Evolutionary conservation across 2,888 invertebrate species (phyloP).

Genomic region (Scotopteryx bipunctaria): DNA sequence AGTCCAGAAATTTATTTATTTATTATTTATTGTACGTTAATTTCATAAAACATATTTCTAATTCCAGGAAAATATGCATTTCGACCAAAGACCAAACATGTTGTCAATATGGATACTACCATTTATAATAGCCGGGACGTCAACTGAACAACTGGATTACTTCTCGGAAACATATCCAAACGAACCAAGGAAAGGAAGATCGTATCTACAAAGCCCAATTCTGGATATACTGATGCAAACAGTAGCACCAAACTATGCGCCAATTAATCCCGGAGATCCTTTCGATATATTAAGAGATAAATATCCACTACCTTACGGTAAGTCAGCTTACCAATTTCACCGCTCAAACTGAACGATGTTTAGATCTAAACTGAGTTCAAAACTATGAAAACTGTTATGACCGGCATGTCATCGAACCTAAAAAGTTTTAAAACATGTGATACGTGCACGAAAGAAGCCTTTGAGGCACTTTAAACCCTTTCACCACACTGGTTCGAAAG

Average conservation of each 20-base stretch:
- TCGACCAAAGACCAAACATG: slow-evolving; percentile 1
- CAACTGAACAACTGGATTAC: slow-evolving; percentile 14
- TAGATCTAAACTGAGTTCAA: no score
- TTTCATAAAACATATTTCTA: no score
- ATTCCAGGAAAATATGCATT: not conserved
- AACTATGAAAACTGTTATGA: no score
- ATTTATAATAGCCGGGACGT: slow-evolving; percentile 9
- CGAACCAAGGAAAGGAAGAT: slow-evolving; percentile 23
- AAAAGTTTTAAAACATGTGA: no score
- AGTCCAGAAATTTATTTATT: no score
- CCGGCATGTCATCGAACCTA: no score
- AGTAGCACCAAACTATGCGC: slow-evolving; percentile 45
- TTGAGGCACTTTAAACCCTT: no score
- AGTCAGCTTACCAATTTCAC: no score
- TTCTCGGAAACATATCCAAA: not conserved
- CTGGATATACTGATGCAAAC: slow-evolving; percentile 49
- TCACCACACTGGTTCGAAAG: no score
- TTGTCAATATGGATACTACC: slow-evolving; percentile 14
- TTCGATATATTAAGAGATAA: slow-evolving; percentile 55
- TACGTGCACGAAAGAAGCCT: no score
- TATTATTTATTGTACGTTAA: no score
- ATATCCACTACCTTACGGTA: slow-evolving; percentile 54
- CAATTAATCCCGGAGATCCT: slow-evolving; percentile 44
- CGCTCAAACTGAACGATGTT: no score
- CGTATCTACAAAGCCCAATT: slow-evolving; percentile 46